phyloP scores from a whole-genome alignment of 2,888 invertebrate genomes.

The Cephalotes varians region DNA sequence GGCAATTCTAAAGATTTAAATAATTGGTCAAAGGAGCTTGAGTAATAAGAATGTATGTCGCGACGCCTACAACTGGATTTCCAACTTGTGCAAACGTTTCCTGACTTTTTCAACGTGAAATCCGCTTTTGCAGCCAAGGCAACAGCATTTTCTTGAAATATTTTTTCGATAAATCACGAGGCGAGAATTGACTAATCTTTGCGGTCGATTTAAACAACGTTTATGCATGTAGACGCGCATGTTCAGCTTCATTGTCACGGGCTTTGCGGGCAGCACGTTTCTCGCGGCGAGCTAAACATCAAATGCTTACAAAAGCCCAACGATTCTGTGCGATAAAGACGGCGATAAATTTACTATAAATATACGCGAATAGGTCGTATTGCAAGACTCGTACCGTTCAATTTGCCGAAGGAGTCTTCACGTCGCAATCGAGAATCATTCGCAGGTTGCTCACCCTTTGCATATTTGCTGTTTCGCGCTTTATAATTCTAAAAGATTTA shows the following conservation, averaged over 20 bases:
- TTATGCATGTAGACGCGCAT: neutral
- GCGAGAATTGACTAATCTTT: neutral
- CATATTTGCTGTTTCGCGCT: neutral
- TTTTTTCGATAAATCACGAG: neutral
- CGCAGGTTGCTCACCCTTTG: neutral
- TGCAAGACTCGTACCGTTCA: neutral
- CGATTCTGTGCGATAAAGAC: slow-evolving; percentile 43
- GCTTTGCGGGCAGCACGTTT: neutral
- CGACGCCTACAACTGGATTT: neutral
- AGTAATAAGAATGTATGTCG: neutral
- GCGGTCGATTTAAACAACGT: neutral
- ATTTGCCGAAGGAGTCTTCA: neutral
- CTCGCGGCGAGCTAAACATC: slow-evolving; percentile 24
- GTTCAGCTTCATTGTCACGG: neutral
- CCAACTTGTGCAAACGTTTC: neutral
- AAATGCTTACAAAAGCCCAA: neutral
- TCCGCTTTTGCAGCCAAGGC: neutral
- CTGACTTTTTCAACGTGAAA: neutral
- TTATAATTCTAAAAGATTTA: slow-evolving; percentile 9
- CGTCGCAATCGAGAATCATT: neutral
- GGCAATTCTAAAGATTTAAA: neutral
- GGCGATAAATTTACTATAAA: slow-evolving; percentile 45
- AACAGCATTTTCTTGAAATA: neutral
- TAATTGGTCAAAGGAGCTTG: neutral
- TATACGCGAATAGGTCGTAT: slow-evolving; percentile 37